Percentiles rank a stretch among this genome's conserved stretches.
These are phyloP conservation scores for Delichon dasypus DNA, from an alignment of 2,797 vertebrate species.

Conservation along the genomic window DNA sequence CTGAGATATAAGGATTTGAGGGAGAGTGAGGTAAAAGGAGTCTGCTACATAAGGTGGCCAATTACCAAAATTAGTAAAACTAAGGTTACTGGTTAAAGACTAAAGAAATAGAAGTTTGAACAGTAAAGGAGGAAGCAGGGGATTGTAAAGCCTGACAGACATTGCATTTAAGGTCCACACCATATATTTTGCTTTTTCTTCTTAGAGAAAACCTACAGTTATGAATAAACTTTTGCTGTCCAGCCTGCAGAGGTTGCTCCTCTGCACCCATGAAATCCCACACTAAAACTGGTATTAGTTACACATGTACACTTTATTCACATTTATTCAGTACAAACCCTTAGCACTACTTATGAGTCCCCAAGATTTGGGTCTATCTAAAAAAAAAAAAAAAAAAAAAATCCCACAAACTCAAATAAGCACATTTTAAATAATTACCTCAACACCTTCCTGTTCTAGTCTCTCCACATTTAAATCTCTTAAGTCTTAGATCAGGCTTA, in stretches of 20 bases:
- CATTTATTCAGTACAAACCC: background rate
- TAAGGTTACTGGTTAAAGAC: background rate
- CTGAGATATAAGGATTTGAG: background rate
- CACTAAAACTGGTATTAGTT: background rate
- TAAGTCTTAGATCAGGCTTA: slow-evolving; percentile 53
- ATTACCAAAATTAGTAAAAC: background rate
- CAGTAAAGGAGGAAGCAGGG: background rate
- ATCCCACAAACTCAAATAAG: background rate
- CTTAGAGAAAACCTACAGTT: background rate
- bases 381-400: background rate
- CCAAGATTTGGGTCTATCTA: background rate
- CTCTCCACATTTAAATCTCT: background rate
- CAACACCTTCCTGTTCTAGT: background rate
- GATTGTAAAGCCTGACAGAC: background rate
- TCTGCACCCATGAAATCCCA: background rate
- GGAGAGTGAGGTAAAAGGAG: background rate
- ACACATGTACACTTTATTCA: fast-evolving
- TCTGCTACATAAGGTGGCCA: background rate
- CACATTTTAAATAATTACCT: background rate
- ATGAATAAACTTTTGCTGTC: background rate
- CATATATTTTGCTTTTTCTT: fast-evolving
- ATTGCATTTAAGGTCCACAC: background rate
- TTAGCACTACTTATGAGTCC: background rate
- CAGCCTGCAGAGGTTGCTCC: background rate
- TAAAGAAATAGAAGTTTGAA: background rate